Conservation (phyloP, 2,888 invertebrate genomes). For the Scaptomyza parva region DNA sequence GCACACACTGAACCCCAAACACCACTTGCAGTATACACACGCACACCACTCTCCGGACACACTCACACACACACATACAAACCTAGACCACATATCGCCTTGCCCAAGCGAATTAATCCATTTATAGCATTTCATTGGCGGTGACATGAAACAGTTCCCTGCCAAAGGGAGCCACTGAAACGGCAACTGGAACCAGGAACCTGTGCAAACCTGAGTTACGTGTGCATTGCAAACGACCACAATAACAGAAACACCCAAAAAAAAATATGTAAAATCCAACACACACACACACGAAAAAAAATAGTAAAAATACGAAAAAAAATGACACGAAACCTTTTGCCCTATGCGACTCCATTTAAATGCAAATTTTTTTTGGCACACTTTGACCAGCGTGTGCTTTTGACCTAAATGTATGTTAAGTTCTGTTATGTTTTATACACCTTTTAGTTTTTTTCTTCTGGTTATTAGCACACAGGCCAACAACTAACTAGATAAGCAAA, state of each 20-base stretch:
- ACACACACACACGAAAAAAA: neutral
- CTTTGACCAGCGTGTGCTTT: conserved; percentile 26
- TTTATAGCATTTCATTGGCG: conserved; percentile 76
- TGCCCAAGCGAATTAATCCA: conserved; percentile 76
- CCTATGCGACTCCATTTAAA: conserved; percentile 67
- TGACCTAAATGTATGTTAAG: conserved; percentile 71
- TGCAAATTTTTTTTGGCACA: conserved; percentile 70
- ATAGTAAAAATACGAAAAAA: conserved; percentile 1
- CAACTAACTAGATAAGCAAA: conserved; percentile 12
- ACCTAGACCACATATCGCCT: conserved; percentile 40
- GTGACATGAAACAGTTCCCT: conserved; percentile 61
- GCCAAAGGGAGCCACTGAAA: conserved; percentile 21
- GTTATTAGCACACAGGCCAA: conserved; percentile 58
- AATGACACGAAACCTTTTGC: conserved; percentile 4
- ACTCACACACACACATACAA: conserved; percentile 14
- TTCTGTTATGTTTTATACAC: conserved; percentile 33
- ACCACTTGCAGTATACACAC: conserved; percentile 12
- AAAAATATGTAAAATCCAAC: conserved; percentile 2
- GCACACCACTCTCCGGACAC: conserved; percentile 12
- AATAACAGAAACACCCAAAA: conserved; percentile 22
- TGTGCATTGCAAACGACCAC: conserved; percentile 20
- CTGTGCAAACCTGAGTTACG: conserved; percentile 21
- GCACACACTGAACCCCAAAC: conserved; percentile 13
- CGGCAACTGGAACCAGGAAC: conserved; percentile 29
- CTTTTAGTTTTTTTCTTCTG: conserved; percentile 32